phyloP scores from a whole-genome alignment of 2,888 invertebrate species.

The Myopa testacea region DNA sequence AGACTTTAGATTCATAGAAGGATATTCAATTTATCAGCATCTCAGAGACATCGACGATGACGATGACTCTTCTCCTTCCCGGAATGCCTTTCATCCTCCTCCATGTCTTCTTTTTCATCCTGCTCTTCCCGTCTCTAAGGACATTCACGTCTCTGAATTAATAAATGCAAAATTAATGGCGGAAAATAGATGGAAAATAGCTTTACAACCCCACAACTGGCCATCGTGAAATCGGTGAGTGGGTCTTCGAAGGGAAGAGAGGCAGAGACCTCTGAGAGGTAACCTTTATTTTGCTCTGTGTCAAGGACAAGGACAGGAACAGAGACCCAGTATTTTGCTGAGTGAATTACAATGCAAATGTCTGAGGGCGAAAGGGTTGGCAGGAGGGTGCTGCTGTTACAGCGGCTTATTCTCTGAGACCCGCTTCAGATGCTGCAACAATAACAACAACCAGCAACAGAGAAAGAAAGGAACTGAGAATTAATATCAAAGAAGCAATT shows the following conservation, averaged over 20 bases:
- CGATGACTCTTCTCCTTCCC: no score
- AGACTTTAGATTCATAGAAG: neutral
- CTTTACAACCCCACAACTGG: neutral
- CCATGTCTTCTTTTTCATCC: neutral
- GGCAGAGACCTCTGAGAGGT: neutral
- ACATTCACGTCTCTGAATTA: neutral
- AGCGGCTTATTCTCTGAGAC: neutral
- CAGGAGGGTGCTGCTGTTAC: conserved; percentile 26
- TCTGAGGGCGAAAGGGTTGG: neutral
- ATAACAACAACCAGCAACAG: neutral
- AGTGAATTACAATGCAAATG: neutral
- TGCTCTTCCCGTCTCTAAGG: neutral
- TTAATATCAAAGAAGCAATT: neutral
- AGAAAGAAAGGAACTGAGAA: neutral
- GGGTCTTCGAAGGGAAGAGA: neutral
- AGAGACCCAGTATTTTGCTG: neutral
- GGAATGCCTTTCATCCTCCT: no score
- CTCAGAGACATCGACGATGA: neutral
- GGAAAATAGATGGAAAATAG: conserved; percentile 7
- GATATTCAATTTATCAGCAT: conserved; percentile 14
- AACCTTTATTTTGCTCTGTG: neutral
- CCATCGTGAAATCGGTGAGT: neutral
- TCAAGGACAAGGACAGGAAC: neutral
- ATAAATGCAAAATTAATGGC: conserved; percentile 33
- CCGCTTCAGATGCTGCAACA: neutral